Evolutionary conservation across 2,113 vertebrate species (phyloP), one percentile per base, ranked within the genome.

Genomic region (Labeo rohita): DNA sequence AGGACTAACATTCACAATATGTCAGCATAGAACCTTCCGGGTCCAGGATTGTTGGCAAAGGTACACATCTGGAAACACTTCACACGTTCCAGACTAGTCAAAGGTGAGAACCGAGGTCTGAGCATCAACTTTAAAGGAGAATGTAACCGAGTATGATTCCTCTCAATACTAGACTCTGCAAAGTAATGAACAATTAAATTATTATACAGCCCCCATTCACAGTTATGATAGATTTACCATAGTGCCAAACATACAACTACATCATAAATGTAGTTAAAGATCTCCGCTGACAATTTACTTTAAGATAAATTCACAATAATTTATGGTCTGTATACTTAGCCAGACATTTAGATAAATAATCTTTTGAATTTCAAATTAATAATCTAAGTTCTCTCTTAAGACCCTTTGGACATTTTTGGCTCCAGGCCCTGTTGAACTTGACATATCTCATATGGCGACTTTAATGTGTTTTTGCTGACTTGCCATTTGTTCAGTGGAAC

Each of bases 1-100:
- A 50, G 76, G 9, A 2, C 52, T 91, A 83, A 45, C 66, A 83
- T 50, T 54, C 92, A 89, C 90, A 88, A 86, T 86, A 87, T 87
- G 75, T 87, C 87, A 70, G 63, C 83, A 80, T 81, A 61, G 84
- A 79, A 85, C 85, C 86, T 84, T 91, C 80, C 63, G 66, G 84
- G 34, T 88, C 84, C 77, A 74, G 43, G 73, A 77, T 89, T 92
- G 88, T 91, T 87, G 85, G 90, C 87, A 87, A 83, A 92, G 87
- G 75, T 92, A 89, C 89, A 84, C 92, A 93, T 92, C 92, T 95
- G 94, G 92, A 94, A 95, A 79, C 89, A 90, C 92, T 96, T 95
- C 90, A 88, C 92, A 90, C 66, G 73, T 90, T 87, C 88, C 66
- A 90, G 87, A 91, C 91, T 87, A 89, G 91, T 94, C 93, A 92